A percentile compares a stretch with the other conserved stretches of the same genome.
Evolutionary conservation across 2,888 invertebrate species (phyloP).

Genomic region (Elysia crispata): DNA sequence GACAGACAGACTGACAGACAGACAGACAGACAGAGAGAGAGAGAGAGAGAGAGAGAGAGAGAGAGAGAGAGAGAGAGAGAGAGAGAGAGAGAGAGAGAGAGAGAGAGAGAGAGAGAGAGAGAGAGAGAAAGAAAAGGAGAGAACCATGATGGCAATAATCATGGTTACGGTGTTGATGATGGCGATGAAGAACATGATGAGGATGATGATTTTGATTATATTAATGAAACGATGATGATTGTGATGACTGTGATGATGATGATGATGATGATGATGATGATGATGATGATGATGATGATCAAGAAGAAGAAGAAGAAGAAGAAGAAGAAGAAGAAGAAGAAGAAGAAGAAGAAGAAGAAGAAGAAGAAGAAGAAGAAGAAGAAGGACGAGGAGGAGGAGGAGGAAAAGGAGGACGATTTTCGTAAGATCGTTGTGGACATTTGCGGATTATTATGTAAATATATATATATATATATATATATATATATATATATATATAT

Average conservation of each 20-base stretch:
- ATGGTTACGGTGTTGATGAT: slow-evolving; percentile 11
- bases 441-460: no score
- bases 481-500: no score
- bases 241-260: slow-evolving; percentile 26
- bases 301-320: background rate
- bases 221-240: no score
- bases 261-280: slow-evolving; percentile 34
- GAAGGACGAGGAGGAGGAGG: no score
- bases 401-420: background rate
- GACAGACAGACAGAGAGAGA: no score
- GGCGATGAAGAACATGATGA: slow-evolving; percentile 5
- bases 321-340: background rate
- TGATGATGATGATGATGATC: slow-evolving; percentile 27
- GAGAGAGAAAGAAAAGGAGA: slow-evolving; percentile 12
- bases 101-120: no score
- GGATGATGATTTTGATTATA: no score
- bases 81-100: no score
- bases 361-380: background rate
- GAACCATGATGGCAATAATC: slow-evolving; percentile 2
- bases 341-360: background rate
- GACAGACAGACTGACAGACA: no score
- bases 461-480: no score
- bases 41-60: no score
- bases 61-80: no score
- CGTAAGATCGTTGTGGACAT: background rate